phyloP scores from a whole-genome alignment of 2,797 vertebrate genomes.

The Lacerta viridis region DNA sequence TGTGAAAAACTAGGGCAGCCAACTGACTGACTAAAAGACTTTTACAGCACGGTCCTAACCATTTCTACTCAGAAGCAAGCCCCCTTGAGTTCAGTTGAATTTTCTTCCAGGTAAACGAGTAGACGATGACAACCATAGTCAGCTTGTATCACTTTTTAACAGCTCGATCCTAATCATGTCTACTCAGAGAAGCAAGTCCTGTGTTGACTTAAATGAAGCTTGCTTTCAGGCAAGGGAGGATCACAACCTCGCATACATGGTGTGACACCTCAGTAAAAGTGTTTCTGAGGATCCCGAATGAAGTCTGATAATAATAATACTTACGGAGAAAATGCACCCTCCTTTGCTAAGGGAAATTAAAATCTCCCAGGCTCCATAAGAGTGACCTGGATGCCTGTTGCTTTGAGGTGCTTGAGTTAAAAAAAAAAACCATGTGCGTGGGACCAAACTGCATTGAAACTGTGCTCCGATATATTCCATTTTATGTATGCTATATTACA shows the following conservation, averaged over 20 bases:
- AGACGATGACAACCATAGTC: no score
- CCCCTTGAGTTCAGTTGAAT: not conserved
- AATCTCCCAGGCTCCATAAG: not conserved
- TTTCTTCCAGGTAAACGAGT: no score
- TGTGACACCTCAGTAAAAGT: not conserved
- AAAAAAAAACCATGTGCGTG: not conserved
- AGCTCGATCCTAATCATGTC: no score
- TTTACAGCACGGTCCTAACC: not conserved
- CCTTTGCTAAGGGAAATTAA: not conserved
- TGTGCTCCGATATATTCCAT: not conserved
- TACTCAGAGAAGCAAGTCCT: no score
- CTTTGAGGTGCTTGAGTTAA: not conserved
- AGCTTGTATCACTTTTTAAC: no score
- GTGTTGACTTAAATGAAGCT: not conserved
- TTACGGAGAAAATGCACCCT: not conserved
- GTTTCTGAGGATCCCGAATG: not conserved
- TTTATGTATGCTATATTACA: no score
- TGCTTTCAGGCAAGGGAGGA: not conserved
- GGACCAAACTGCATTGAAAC: not conserved
- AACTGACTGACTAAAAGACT: not conserved
- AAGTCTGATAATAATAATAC: not conserved
- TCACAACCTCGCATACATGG: not conserved
- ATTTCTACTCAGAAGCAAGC: not conserved
- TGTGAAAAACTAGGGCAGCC: not conserved
- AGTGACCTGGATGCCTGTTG: not conserved